A percentile compares a stretch with the other conserved stretches of the same genome.
phyloP scores from a whole-genome alignment of 2,113 vertebrate genomes.

The Podarcis muralis region DNA sequence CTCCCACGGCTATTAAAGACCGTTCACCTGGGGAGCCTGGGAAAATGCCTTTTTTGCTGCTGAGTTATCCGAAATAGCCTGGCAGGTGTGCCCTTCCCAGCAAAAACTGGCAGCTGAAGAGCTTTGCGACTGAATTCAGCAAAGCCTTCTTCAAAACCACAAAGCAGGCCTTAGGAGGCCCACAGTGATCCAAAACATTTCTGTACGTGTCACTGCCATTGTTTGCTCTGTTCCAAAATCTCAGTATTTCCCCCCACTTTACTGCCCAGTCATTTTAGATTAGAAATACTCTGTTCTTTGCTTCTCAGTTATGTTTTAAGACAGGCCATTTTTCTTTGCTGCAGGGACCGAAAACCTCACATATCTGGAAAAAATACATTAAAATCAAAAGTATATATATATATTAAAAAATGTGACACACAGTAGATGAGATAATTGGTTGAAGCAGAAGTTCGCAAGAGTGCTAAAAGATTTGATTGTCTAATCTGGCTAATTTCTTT shows the following conservation, averaged over 20 bases:
- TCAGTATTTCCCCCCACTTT: not conserved
- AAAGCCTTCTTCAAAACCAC: constrained; percentile 55
- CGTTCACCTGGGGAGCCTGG: constrained; percentile 84
- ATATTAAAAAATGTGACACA: not conserved
- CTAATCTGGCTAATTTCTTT: constrained; percentile 6
- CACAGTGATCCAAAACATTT: not conserved
- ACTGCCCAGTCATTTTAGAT: not conserved
- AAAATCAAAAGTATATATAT: not conserved
- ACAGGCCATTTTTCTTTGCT: not conserved
- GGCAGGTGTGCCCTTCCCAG: constrained; percentile 84
- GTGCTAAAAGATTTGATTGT: not conserved
- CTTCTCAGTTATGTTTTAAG: not conserved
- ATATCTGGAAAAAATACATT: not conserved
- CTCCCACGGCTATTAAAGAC: constrained; percentile 85
- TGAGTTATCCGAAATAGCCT: constrained; percentile 77
- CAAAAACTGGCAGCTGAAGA: constrained; percentile 59
- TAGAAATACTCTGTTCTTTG: constrained; percentile 14
- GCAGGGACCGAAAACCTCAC: not conserved
- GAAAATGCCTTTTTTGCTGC: constrained; percentile 84
- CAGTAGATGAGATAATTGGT: too few species aligned
- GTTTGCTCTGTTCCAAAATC: not conserved
- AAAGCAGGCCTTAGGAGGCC: constrained; percentile 32
- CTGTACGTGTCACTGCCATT: not conserved
- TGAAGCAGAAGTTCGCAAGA: not conserved
- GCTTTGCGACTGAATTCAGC: constrained; percentile 40